Base-by-base conservation (phyloP, 2,888 invertebrate species). In the Chrysodeixis includens region DNA sequence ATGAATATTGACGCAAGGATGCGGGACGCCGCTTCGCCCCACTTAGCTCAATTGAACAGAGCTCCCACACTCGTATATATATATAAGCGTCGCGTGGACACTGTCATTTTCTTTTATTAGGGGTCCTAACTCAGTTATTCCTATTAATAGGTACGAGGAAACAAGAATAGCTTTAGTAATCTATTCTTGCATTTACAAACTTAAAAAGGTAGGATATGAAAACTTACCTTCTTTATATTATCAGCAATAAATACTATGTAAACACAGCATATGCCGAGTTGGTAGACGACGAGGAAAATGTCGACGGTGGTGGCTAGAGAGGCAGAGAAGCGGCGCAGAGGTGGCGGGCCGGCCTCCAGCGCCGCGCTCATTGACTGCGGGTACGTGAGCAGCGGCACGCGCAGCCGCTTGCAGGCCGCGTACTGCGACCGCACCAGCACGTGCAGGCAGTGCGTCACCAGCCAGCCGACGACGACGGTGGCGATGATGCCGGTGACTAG, bases 231-330 rank as follows among this genome's bases (percentile, higher is more conserved):
- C 88, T 97, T 96, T 7, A 99, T 94, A 86, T 98, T 99, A 59
- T 96, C 96, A 0, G 98, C 97, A 64, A 99, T 98, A 90, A 99
- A 99, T 0, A 99, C 98, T 46, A 98, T 97, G 90, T 99, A 99
- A 18, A 99, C 99, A 91, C 99, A 99, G 90, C 99, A 99, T 78
- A 98, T 98, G 62, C 99, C 99, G 77, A 98, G 95, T 93, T 99
- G 98, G 84, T 98, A 98, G 58, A 97, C 95, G 79, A 98, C 96
- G 73, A 97, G 95, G 89, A 97, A 97, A 56, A 96, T 91, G 87
- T 97, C 97, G 49, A 97, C 96, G 55, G 96, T 91, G 85, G 92
- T 93, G 91, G 96, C 96, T 51, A 97, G 95, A 22, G 95, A 90
- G 12, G 92, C 93, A 1, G 97, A 96, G 77, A 97, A 95, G 68